phyloP scores from a whole-genome alignment of 2,113 vertebrate species.

The Pteropus alecto region DNA sequence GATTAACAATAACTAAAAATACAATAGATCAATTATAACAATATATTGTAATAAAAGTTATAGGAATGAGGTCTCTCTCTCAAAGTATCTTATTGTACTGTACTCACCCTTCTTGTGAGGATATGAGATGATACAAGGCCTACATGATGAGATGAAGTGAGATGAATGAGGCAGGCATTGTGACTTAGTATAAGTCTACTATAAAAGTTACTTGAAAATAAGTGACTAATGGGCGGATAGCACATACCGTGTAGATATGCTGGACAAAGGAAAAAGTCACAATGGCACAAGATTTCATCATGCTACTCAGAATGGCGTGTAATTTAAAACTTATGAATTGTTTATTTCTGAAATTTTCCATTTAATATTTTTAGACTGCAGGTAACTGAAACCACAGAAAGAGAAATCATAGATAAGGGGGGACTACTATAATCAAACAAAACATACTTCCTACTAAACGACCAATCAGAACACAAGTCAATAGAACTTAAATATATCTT shows the following conservation, averaged over 20 bases:
- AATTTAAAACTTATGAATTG: background rate
- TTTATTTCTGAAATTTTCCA: background rate
- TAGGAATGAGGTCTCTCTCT: background rate
- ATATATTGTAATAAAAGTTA: background rate
- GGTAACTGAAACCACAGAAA: background rate
- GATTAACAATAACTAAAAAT: background rate
- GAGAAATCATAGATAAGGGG: background rate
- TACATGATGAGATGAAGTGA: background rate
- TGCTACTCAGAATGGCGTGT: background rate
- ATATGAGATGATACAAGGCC: background rate
- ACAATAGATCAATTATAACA: background rate
- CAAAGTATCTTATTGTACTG: background rate
- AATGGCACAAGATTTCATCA: background rate
- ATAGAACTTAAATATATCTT: constrained; percentile 34
- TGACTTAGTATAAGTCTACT: background rate
- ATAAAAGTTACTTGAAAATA: background rate
- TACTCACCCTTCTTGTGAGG: background rate
- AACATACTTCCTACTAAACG: background rate
- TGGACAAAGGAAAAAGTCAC: background rate
- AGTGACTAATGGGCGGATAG: background rate
- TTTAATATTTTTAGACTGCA: background rate
- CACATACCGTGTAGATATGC: background rate
- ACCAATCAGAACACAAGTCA: background rate
- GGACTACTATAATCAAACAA: background rate
- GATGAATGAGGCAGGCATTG: background rate